phyloP scores from a whole-genome alignment of 2,888 invertebrate species.

The Lysandra coridon region DNA sequence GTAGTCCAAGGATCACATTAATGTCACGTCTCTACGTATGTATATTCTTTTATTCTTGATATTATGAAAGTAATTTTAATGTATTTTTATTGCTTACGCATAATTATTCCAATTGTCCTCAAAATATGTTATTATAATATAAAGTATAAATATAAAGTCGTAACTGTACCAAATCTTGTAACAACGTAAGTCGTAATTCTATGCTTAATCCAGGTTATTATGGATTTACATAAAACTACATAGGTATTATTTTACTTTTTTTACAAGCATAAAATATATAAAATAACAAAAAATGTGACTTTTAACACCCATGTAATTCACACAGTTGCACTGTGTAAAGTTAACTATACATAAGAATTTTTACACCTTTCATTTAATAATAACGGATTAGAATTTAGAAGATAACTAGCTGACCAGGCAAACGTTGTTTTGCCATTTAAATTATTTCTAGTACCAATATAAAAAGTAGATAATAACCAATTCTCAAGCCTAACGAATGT shows the following conservation, averaged over 20 bases:
- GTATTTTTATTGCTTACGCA: neutral
- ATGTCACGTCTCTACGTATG: neutral
- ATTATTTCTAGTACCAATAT: too few relatives aligned
- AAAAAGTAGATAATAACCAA: too few relatives aligned
- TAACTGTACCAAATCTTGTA: too few relatives aligned
- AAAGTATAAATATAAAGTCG: too few relatives aligned
- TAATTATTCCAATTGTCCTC: neutral
- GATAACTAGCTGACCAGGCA: too few relatives aligned
- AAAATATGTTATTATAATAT: neutral
- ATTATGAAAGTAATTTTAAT: neutral
- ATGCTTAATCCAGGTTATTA: too few relatives aligned
- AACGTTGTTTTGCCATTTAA: too few relatives aligned
- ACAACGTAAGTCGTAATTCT: too few relatives aligned
- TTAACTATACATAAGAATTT: neutral
- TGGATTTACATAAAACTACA: too few relatives aligned
- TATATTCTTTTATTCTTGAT: neutral
- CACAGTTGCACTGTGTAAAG: neutral
- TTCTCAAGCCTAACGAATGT: too few relatives aligned
- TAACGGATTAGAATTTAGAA: too few relatives aligned
- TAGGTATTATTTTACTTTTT: neutral
- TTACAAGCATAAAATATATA: neutral
- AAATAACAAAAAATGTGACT: neutral
- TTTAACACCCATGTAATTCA: neutral
- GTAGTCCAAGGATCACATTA: slow-evolving; percentile 26
- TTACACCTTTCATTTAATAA: too few relatives aligned